A percentile compares a stretch with the other conserved stretches of the same genome.
phyloP scores from a whole-genome alignment of 2,888 invertebrate species.

The Macrosoma leucophasiata region DNA sequence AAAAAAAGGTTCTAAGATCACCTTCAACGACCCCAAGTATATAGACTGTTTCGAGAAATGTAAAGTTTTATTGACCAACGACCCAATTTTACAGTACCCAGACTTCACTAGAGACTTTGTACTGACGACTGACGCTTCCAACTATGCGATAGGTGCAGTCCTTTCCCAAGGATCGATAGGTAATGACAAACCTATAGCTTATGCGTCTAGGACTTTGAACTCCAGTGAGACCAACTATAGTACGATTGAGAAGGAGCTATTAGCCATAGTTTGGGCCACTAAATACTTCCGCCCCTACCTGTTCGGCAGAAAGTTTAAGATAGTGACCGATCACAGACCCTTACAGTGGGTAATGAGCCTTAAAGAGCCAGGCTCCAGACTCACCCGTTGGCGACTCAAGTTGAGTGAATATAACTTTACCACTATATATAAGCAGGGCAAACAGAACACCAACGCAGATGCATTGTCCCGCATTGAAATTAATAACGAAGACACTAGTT shows the following conservation, averaged over 20 bases:
- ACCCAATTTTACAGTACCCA: conserved; percentile 3
- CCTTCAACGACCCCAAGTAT: conserved; percentile 1
- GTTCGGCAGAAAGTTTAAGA: conserved; percentile 6
- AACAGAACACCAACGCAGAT: conserved; percentile 15
- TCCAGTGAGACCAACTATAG: conserved; percentile 12
- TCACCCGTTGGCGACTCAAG: conserved; percentile 5
- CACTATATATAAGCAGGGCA: conserved; percentile 4
- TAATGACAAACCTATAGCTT: conserved; percentile 16
- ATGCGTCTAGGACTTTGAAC: too few relatives aligned
- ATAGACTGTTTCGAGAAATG: conserved; percentile 2
- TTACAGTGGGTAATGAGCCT: conserved; percentile 10
- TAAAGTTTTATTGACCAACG: not conserved
- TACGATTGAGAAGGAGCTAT: conserved; percentile 12
- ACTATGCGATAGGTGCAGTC: not conserved
- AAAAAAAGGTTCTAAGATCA: conserved; percentile 1
- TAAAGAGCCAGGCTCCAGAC: conserved; percentile 9
- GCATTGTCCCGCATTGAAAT: too few relatives aligned
- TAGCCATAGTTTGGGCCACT: conserved; percentile 18
- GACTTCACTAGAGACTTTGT: conserved; percentile 1
- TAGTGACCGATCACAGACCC: conserved; percentile 8
- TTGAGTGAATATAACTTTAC: conserved; percentile 8
- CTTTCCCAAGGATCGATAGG: too few relatives aligned
- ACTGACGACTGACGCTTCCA: not conserved
- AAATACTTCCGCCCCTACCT: conserved; percentile 6
- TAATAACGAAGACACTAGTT: too few relatives aligned